Base-by-base conservation (phyloP, 2,888 invertebrate genomes). In the Eustalomyia histrio region DNA sequence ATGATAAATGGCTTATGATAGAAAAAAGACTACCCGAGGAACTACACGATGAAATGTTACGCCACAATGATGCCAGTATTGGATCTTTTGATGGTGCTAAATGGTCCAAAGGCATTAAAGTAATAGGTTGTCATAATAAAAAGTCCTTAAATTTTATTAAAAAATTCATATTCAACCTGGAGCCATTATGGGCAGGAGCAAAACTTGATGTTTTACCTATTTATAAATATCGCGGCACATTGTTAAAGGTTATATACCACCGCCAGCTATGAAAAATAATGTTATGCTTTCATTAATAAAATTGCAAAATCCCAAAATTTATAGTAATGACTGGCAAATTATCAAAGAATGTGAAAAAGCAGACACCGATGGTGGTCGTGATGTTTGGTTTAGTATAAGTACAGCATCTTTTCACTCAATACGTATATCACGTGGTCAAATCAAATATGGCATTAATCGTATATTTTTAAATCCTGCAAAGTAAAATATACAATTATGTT, bases 71-170 rank as follows among this genome's bases (percentile, higher is more conserved):
- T 33, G 14, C 17, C 0, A 53, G 21, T 9, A 76, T 76, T 16
- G 76, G 71, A 43, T 29, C 65, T 16, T 76, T 76, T 53, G 76
- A 76, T n/a, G 76, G 76, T 7, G 76, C 76, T 8, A 76, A 76
- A 47, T 71, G 71, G 71, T 39, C 58, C 10, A 64, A 35, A 16
- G 76, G 76, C 2, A 65, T 76, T 9, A 76, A 76, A 71, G 53
- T 76, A 12, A 43, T 76, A 6, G 71, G 76, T 14, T 76, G 76
- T 39, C 71, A 60, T 14, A 76, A 65, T 53, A 12, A 71, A 71
- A 57, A 53, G 9, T 18, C 71, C 10, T 64, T 76, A n/a, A 16
- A 71, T 65, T 76, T 71, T 53, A 58, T 76, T 53, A 65, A 17
- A 52, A 58, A 76, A 16, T 76, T 76, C 29, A 64, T 76, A 35